Conservation (phyloP, 2,888 invertebrate species). For the Cerastoderma edule region DNA sequence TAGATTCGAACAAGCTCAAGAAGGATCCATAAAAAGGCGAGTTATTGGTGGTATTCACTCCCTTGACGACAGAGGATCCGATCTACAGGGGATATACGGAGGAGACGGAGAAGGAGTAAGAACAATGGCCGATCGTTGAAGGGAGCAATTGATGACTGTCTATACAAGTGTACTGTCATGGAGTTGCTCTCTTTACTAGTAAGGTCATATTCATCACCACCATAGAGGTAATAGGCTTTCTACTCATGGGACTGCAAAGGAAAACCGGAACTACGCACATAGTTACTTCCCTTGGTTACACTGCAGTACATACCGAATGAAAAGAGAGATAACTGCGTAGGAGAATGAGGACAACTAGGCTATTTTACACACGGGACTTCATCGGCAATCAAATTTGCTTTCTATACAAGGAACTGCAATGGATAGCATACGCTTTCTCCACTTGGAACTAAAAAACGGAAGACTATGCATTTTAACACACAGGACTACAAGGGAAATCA, state of each 20-base stretch:
- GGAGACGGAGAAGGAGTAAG: not conserved
- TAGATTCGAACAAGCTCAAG: no score
- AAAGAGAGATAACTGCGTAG: not conserved
- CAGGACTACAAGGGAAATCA: no score
- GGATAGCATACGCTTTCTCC: no score
- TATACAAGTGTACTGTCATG: constrained; percentile 96
- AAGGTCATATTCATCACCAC: constrained; percentile 54
- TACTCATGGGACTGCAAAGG: no score
- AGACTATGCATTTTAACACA: no score
- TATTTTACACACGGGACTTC: not conserved
- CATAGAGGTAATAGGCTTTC: not conserved
- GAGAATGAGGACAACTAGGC: not conserved
- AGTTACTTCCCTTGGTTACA: not conserved
- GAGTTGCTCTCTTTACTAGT: constrained; percentile 98
- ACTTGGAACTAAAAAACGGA: no score
- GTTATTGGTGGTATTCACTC: no score
- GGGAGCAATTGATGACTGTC: constrained; percentile 99
- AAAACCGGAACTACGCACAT: no score
- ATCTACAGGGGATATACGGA: no score
- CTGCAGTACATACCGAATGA: not conserved
- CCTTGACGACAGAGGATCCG: no score
- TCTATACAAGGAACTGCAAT: no score
- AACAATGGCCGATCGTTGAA: constrained; percentile 87
- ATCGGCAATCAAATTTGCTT: not conserved
- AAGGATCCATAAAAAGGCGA: no score